Conservation (phyloP, 2,113 vertebrate species). For the Symphodus melops region DNA sequence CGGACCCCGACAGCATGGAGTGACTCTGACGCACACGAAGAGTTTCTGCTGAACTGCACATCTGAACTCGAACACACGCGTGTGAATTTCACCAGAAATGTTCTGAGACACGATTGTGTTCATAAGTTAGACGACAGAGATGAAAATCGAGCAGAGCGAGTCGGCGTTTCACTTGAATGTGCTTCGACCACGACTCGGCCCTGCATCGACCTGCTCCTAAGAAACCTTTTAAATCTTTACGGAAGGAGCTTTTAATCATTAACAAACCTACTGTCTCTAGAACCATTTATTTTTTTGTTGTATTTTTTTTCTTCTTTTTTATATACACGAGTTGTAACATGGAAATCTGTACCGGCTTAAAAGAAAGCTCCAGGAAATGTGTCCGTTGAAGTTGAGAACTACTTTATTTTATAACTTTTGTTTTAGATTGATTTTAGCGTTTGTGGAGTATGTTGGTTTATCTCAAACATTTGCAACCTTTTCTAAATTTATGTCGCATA, state of each 20-base stretch:
- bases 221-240: constrained; percentile 20
- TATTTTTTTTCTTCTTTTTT: neutral
- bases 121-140: constrained; percentile 29
- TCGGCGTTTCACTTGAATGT: constrained; percentile 22
- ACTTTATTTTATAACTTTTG: neutral
- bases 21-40: constrained; percentile 66
- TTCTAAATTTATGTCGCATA: constrained; percentile 29
- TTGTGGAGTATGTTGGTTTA: neutral
- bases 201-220: constrained; percentile 25
- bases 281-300: too few relatives aligned
- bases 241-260: constrained; percentile 45
- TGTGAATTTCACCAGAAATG: constrained; percentile 18
- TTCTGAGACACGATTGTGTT: constrained; percentile 20
- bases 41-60: constrained; percentile 27
- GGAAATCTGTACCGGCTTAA: neutral
- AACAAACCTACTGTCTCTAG: constrained; percentile 13
- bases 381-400: constrained; percentile 1
- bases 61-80: constrained; percentile 31
- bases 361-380: neutral
- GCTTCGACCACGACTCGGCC: constrained; percentile 5
- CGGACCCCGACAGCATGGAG: constrained; percentile 92
- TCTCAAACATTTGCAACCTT: constrained; percentile 13
- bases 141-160: constrained; percentile 27
- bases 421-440: constrained; percentile 25
- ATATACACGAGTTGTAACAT: neutral